A percentile compares a stretch with the other conserved stretches of the same genome.
Conservation (phyloP, 2,888 invertebrate genomes). For the Idaea biselata region DNA sequence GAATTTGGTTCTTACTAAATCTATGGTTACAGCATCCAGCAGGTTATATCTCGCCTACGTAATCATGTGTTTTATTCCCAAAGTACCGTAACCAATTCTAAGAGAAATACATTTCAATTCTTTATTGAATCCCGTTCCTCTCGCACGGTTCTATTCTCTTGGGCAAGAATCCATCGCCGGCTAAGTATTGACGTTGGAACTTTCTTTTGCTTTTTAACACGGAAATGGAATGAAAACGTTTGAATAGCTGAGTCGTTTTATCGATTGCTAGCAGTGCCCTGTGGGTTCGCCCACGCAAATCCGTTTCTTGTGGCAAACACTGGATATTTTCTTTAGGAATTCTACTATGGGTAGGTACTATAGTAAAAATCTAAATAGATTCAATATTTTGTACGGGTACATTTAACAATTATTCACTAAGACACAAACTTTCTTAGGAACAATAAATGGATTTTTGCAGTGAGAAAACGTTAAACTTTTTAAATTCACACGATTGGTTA, state of each 20-base stretch:
- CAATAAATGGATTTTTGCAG: too few species aligned
- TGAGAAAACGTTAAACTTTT: too few species aligned
- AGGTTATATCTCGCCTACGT: constrained; percentile 22
- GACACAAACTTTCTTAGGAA: too few species aligned
- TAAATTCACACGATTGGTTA: too few species aligned
- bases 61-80: constrained; percentile 52
- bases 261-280: not conserved
- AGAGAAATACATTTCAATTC: constrained; percentile 64
- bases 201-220: constrained; percentile 1
- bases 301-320: too few species aligned
- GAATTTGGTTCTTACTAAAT: not conserved
- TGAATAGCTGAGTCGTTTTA: not conserved
- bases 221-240: not conserved
- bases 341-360: too few species aligned
- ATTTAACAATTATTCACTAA: too few species aligned
- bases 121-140: constrained; percentile 53
- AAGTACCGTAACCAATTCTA: constrained; percentile 52
- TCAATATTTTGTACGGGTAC: too few species aligned
- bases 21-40: constrained; percentile 9
- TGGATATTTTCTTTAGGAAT: too few species aligned
- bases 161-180: constrained; percentile 30
- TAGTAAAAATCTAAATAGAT: too few species aligned
- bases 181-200: constrained; percentile 4
- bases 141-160: constrained; percentile 46
- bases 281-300: too few species aligned